Base-by-base conservation (phyloP, 2,888 invertebrate species). In the Meganola albula region DNA sequence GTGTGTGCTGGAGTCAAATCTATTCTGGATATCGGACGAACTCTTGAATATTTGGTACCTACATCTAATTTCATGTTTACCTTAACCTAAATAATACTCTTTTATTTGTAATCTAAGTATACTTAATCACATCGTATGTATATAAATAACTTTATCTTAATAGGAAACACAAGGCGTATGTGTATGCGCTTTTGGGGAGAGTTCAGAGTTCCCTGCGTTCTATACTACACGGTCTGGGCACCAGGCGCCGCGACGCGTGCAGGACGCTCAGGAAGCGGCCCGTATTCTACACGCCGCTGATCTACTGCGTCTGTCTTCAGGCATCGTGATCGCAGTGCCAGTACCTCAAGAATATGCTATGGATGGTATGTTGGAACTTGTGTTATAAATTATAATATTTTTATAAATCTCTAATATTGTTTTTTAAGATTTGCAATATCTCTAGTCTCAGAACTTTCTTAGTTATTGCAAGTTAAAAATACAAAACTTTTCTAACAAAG, bases 1-100 rank as follows among this genome's bases (percentile, higher is more conserved):
- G 92, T 99, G 2, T 98, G 96, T 52, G 95, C 98, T 60, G 99
- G 99, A 1, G 92, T 98, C 33, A 99, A 99, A 79, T 98, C 98
- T 10, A 98, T 99, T 55, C 88, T 99, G 36, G 99, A 99, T 72
- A 96, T 99, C 53, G 93, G 92, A 2, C 92, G 92, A 65, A 99
- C 99, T 0, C 86, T 99, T 26, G 99, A 99, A 72, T 98, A 92
- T 71, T 84, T 99, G 85, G 96, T 96, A 80, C 13, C 13, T 26
- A 9, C 12, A n/a, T n/a, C n/a, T n/a, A n/a, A n/a, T n/a, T n/a
- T n/a, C n/a, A n/a, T n/a, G n/a, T n/a, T n/a, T n/a, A n/a, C n/a
- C n/a, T n/a, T n/a, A n/a, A n/a, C n/a, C n/a, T n/a, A n/a, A n/a
- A n/a, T n/a, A n/a, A n/a, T n/a, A n/a, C n/a, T n/a, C n/a, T n/a